phyloP scores from a whole-genome alignment of 2,797 vertebrate species.

The Kryptolebias ocellatus region DNA sequence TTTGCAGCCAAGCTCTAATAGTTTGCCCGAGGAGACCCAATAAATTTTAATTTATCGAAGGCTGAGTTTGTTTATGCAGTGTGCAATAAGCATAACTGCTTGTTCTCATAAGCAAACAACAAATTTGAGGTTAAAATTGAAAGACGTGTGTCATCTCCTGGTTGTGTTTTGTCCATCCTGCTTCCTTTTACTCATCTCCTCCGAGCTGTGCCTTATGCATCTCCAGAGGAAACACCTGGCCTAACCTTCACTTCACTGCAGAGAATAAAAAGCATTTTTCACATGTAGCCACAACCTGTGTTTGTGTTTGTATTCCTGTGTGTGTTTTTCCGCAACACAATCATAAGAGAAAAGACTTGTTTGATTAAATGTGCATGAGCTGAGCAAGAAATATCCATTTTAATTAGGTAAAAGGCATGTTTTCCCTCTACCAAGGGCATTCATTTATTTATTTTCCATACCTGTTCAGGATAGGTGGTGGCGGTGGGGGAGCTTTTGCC shows the following conservation, averaged over 20 bases:
- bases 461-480: neutral
- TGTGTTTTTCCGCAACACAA: neutral
- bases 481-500: neutral
- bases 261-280: slow-evolving; percentile 52
- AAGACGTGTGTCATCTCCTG: neutral
- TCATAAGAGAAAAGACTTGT: slow-evolving; percentile 8
- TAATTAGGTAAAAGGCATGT: neutral
- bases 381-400: neutral
- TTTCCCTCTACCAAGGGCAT: neutral
- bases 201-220: neutral
- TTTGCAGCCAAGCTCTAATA: neutral
- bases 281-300: slow-evolving; percentile 7
- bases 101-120: neutral
- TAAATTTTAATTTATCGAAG: neutral
- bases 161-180: slow-evolving; percentile 5
- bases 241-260: slow-evolving; percentile 31
- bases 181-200: slow-evolving; percentile 3
- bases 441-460: neutral
- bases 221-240: slow-evolving; percentile 25
- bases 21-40: slow-evolving; percentile 4
- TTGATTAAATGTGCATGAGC: slow-evolving; percentile 4
- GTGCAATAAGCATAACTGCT: neutral
- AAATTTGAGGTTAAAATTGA: neutral
- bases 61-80: neutral
- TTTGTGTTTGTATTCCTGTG: slow-evolving; percentile 5